Percentiles rank a stretch among this genome's conserved stretches.
Evolutionary conservation across 2,888 invertebrate species (phyloP).

Genomic region (Helobdella robusta): DNA sequence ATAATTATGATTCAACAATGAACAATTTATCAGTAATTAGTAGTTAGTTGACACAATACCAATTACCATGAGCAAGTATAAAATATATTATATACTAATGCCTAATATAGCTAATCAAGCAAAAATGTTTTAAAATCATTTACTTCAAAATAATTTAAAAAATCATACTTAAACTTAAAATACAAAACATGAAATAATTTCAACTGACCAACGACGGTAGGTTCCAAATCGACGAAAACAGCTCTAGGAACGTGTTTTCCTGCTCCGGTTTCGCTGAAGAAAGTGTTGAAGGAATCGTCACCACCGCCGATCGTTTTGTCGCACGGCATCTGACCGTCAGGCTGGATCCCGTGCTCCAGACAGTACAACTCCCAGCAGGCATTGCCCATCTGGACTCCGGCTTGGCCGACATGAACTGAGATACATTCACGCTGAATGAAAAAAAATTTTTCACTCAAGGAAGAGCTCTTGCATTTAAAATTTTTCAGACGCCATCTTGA

Average conservation of each 20-base stretch:
- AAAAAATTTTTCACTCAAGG: no score
- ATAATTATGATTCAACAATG: not conserved
- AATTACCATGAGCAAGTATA: no score
- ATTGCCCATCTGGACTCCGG: conserved; percentile 54
- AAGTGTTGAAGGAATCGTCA: conserved; percentile 79
- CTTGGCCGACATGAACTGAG: conserved; percentile 53
- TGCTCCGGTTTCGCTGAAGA: conserved; percentile 71
- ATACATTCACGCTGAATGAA: conserved; percentile 51
- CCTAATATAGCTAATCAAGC: not conserved
- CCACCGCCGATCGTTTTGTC: conserved; percentile 66
- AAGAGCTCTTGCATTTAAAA: no score
- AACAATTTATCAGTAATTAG: no score
- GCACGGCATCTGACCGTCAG: conserved; percentile 57
- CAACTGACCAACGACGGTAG: conserved; percentile 64
- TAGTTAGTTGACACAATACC: no score
- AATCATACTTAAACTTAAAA: not conserved
- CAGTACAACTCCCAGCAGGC: conserved; percentile 58
- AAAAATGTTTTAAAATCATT: not conserved
- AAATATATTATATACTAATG: no score
- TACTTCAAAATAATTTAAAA: not conserved
- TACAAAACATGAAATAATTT: not conserved
- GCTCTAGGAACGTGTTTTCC: conserved; percentile 85
- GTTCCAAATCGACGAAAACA: conserved; percentile 92
- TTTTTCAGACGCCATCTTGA: no score
- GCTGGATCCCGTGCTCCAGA: conserved; percentile 55